Evolutionary conservation across 1,140 invertebrate genomes (phyloP).

Genomic region (Ctenoplectra terminalis): DNA sequence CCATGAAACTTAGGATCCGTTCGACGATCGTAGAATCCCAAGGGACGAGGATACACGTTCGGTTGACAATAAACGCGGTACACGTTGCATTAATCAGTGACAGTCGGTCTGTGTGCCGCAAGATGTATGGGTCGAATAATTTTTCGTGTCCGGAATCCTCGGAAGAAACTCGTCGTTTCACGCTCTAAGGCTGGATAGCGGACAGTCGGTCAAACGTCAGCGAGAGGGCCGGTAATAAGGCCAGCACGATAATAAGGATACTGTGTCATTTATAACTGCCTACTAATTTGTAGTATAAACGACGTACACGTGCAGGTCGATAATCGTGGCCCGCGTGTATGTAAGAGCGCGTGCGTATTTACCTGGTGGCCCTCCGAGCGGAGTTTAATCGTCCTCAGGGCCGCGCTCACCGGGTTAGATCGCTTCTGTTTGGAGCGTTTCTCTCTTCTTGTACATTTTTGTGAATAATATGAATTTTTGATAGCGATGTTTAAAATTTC

Average conservation of each 20-base stretch:
- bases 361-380: constrained; percentile 52
- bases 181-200: constrained; percentile 7
- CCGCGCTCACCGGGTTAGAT: constrained; percentile 24
- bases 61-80: constrained; percentile 3
- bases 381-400: constrained; percentile 64
- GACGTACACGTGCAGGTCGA: constrained; percentile 68
- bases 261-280: constrained; percentile 78
- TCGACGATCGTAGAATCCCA: background rate
- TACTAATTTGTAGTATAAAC: constrained; percentile 79
- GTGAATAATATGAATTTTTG: background rate
- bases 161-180: constrained; percentile 28
- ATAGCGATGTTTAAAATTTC: too few relatives aligned
- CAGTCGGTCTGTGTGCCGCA: background rate
- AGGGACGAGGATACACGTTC: too few relatives aligned
- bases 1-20: background rate
- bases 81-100: constrained; percentile 36
- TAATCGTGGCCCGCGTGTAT: constrained; percentile 43
- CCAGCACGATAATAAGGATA: constrained; percentile 64
- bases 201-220: constrained; percentile 52
- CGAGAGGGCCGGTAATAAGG: constrained; percentile 50
- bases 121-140: constrained; percentile 29
- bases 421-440: background rate
- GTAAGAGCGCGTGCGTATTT: constrained; percentile 60
- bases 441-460: background rate
- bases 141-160: constrained; percentile 21